Evolutionary conservation across 2,888 invertebrate species (phyloP), one percentile per base, ranked within the genome.

Genomic region (Colostygia pectinataria): DNA sequence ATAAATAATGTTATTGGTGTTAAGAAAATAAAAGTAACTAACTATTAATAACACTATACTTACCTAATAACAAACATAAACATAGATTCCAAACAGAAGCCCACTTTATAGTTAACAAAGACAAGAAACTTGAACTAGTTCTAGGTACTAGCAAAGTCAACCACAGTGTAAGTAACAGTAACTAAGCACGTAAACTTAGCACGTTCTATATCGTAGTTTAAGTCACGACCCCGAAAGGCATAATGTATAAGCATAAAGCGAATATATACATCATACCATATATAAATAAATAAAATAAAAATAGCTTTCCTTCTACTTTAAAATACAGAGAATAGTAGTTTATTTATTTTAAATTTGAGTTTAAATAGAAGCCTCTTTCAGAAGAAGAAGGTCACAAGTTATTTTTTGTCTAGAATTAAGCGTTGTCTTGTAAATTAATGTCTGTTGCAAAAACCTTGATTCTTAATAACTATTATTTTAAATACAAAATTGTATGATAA

Each of bases 51-150:
- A 6, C 10, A 4, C n/a, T 10, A 1, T 4, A 5, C 1, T 2
- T 28, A 6, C 1, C 4, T 28, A 28, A 4, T n/a, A n/a, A n/a
- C n/a, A n/a, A n/a, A n/a, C n/a, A n/a, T n/a, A n/a, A n/a, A n/a
- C n/a, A n/a, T n/a, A 24, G 5, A 18, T 18, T 14, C 24, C 8
- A 29, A 33, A 37, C 44, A 43, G 36, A 43, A 55, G 44, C 23
- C 8, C 10, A 40, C 37, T 28, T 10, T n/a, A 15, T 39, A 14
- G 24, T 23, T 41, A 18, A 60, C 55, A 66, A 65, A 67, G 62
- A 71, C 49, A 69, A 70, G 57, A 60, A 63, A 71, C 71, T 66
- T 75, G 74, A 83, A 79, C 76, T 78, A 79, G 79, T 80, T 77
- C 68, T 67, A 71, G 66, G 63, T 68, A 74, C 68, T 61, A 63